Evolutionary conservation across 2,888 invertebrate genomes (phyloP), one percentile per base, ranked within the genome.

Genomic region (Agrotis segetum): DNA sequence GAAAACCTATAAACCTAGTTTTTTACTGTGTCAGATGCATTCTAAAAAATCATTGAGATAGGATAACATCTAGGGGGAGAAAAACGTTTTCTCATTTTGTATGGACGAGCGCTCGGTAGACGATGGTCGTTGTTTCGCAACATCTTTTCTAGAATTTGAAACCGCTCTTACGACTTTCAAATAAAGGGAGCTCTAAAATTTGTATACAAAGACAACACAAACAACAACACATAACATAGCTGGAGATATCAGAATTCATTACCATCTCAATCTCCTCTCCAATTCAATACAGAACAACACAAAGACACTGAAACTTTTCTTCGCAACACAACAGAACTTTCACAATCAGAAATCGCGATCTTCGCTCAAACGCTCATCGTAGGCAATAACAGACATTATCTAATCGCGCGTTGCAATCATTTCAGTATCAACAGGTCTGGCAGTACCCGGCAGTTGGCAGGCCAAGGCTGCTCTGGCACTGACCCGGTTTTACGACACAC

Each of bases 381-480:
- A 59, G 17, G 44, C 53, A 77, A 72, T 71, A 77, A 75, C 69
- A 60, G 66, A 68, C 83, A 71, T 79, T 81, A 82, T 85, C 74
- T 75, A 63, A 81, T 77, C 76, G 58, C 24, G 21, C 58, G 71
- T 61, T 69, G 61, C 72, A 77, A 84, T 74, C 83, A 58, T 74
- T 84, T 76, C 77, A 74, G 70, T 87, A 92, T 90, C 93, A 94
- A 94, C 94, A 94, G 93, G 93, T 94, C 79, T 84, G 85, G 85
- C 81, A 84, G 84, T 14, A 14, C 34, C 34, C 71, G 73, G 81
- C 55, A 64, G 74, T 77, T 64, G 82, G 46, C 80, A 74, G 87
- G 91, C 90, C 91, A 91, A 92, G 92, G 92, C 91, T 88, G 86
- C 88, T 82, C 72, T 90, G 91, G 89, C 91, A 91, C 90, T 95